Base-by-base conservation (phyloP, 2,113 vertebrate species). In the Guaruba guarouba region DNA sequence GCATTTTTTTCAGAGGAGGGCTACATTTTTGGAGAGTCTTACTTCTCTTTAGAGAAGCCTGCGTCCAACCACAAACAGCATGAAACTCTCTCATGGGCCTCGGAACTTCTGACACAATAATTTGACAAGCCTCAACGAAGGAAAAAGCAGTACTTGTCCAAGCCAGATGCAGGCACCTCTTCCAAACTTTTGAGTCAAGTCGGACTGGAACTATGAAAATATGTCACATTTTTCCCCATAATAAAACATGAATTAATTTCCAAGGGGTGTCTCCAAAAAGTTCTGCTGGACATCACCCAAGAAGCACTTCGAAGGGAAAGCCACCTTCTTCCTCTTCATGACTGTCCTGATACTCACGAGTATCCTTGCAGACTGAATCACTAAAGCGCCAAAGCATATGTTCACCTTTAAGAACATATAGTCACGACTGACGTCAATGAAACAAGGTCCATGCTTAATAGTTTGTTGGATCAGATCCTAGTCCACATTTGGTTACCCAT, bases 391-490 rank as follows among this genome's bases (percentile, higher is more conserved):
- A 48, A 76, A 83, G 81, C 81, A 25, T 85, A 76, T 79, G 93
- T 66, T 89, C 89, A 85, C 75, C 91, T 96, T 73, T 78, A 94
- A 77, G 52, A 90, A 78, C 37, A 55, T 6, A 66, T 11, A 79
- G 75, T 82, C 75, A 44, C 1, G 1, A 31, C 7, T 94, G 91
- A 95, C 15, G 16, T 73, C 66, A 91, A 19, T 1, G 16, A 27
- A 66, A 49, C 4, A 2, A 81, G 46, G 74, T 37, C 74, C 67
- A 2, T 6, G 52, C 78, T 51, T 37, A 61, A 78, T 24, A 62
- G 76, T 49, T 89, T 87, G 67, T 74, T 95, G 93, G 94, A 96
- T 76, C 87, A 33, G 63, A n/a, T 93, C 89, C 90, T 91, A 66
- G 44, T 6, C 87, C 82, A 64, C 90, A 82, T 86, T 7, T 84